phyloP scores from a whole-genome alignment of 2,113 vertebrate species.

The Pygoscelis adeliae region DNA sequence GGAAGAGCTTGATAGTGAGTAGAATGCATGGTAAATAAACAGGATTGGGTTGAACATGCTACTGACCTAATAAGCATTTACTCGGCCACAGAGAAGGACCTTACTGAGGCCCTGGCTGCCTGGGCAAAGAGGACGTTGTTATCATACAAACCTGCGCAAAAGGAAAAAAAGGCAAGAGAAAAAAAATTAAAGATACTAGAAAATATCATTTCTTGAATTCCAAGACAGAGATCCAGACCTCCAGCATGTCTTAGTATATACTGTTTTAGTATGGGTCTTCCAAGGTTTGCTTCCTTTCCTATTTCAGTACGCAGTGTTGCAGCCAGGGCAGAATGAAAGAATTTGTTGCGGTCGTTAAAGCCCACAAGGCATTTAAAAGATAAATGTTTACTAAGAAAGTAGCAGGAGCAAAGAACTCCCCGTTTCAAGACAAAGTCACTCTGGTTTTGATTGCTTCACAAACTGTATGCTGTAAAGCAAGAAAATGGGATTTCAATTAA shows the following conservation, averaged over 20 bases:
- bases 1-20: background rate
- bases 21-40: background rate
- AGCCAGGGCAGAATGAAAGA: background rate
- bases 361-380: background rate
- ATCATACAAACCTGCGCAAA: background rate
- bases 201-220: background rate
- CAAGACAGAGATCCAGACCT: background rate
- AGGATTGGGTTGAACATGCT: background rate
- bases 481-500: background rate
- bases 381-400: background rate
- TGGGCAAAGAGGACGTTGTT: background rate
- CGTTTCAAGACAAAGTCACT: background rate
- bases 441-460: background rate
- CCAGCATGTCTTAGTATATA: too few relatives aligned
- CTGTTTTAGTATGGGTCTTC: background rate
- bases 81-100: too few relatives aligned
- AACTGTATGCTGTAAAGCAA: background rate
- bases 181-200: background rate
- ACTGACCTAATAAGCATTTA: background rate
- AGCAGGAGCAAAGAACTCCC: background rate
- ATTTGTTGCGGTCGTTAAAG: background rate
- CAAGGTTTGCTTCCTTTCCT: background rate
- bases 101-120: background rate
- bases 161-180: too few relatives aligned
- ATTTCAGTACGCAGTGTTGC: rapidly evolving